Evolutionary conservation across 23 tunicate genomes (phyloP).

Genomic region (Styela plicata): DNA sequence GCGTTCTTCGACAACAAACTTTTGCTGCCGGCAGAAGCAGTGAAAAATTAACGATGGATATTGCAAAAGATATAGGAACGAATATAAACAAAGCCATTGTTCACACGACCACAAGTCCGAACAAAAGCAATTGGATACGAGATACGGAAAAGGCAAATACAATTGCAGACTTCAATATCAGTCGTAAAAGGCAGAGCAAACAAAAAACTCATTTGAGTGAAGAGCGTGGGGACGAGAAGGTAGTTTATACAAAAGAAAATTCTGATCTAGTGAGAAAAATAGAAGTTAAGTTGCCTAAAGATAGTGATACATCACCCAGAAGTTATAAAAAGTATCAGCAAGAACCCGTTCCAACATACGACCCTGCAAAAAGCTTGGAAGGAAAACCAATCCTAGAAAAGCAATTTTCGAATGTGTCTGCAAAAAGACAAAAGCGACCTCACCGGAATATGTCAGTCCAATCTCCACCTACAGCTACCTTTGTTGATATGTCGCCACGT

Average conservation of each 20-base stretch:
- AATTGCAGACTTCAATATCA: background rate
- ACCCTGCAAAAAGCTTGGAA: background rate
- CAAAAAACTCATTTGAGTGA: background rate
- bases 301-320: background rate
- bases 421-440: background rate
- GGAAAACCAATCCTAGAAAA: background rate
- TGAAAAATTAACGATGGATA: background rate
- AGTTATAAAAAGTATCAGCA: background rate
- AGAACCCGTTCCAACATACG: background rate
- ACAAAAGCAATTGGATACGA: background rate
- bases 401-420: background rate
- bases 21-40: background rate
- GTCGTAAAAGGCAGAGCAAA: background rate
- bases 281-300: background rate
- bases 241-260: conserved; percentile 4
- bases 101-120: background rate
- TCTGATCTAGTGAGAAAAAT: background rate
- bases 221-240: background rate
- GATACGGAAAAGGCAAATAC: conserved; percentile 11
- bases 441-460: background rate
- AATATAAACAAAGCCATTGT: background rate
- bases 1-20: background rate
- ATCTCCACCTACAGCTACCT: background rate
- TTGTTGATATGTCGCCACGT: background rate
- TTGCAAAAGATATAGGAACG: background rate